A percentile compares a stretch with the other conserved stretches of the same genome.
Evolutionary conservation across 2,797 vertebrate species (phyloP).

Genomic region (Periparus ater): DNA sequence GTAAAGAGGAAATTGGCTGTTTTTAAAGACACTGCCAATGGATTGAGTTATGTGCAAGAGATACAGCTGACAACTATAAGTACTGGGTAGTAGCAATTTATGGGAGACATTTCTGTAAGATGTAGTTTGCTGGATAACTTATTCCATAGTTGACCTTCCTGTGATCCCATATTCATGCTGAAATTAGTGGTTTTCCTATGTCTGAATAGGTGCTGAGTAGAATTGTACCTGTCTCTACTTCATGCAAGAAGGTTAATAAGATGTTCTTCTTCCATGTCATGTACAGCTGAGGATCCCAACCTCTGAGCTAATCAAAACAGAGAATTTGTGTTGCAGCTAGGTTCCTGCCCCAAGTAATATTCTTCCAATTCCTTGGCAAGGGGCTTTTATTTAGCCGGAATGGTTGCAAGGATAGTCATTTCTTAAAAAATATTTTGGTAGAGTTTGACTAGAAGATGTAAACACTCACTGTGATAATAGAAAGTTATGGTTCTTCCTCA

Average conservation of each 20-base stretch:
- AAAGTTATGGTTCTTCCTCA: neutral
- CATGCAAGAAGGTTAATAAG: neutral
- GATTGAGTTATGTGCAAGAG: neutral
- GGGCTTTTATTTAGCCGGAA: neutral
- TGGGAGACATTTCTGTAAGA: neutral
- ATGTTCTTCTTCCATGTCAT: neutral
- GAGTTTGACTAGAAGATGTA: neutral
- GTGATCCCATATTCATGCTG: neutral
- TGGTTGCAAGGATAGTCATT: neutral
- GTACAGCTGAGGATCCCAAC: neutral
- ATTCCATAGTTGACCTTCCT: neutral
- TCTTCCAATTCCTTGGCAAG: neutral
- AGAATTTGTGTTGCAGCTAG: neutral
- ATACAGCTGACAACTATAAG: neutral
- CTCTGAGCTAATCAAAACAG: neutral
- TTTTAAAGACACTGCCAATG: neutral
- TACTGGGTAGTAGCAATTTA: neutral
- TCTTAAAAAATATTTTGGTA: neutral
- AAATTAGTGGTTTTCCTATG: neutral
- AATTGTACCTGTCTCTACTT: neutral
- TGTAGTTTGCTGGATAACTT: neutral
- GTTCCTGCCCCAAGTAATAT: neutral
- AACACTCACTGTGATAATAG: neutral
- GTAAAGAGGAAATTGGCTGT: neutral
- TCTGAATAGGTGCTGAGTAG: neutral